Evolutionary conservation across 2,797 vertebrate genomes (phyloP).

Genomic region (Alectoris magna): DNA sequence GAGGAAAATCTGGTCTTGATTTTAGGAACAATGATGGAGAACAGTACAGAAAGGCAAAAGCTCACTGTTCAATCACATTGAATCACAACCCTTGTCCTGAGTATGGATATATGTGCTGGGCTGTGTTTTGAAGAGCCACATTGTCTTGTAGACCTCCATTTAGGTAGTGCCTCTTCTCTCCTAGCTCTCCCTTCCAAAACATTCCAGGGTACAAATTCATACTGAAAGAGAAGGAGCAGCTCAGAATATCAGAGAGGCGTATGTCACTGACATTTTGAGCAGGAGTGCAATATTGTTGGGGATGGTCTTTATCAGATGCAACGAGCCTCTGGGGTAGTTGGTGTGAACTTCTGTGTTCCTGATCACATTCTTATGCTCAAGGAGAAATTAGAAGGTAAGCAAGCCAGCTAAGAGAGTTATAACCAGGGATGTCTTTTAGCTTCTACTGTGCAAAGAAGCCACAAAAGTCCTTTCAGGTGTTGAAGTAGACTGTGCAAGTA

Average conservation of each 20-base stretch:
- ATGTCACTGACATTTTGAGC: background rate
- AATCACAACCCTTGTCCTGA: background rate
- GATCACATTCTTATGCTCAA: background rate
- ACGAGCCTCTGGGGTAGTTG: background rate
- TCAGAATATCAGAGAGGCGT: background rate
- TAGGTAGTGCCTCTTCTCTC: background rate
- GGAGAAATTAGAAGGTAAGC: background rate
- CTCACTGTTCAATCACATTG: background rate
- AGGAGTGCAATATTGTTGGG: background rate
- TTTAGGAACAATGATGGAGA: background rate
- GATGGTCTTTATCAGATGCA: background rate
- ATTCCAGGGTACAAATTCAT: background rate
- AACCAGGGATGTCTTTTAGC: background rate
- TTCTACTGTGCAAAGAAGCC: background rate
- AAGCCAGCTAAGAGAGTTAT: background rate
- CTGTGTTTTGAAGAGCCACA: background rate
- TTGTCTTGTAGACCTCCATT: background rate
- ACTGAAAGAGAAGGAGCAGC: background rate
- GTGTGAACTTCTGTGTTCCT: background rate
- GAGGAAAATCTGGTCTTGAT: background rate
- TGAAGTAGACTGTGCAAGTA: background rate
- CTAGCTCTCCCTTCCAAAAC: background rate
- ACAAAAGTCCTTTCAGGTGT: background rate
- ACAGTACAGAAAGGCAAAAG: background rate
- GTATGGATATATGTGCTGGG: background rate